Evolutionary conservation across 2,888 invertebrate species (phyloP), one percentile per base, ranked within the genome.

Genomic region (Hypsopygia costalis): DNA sequence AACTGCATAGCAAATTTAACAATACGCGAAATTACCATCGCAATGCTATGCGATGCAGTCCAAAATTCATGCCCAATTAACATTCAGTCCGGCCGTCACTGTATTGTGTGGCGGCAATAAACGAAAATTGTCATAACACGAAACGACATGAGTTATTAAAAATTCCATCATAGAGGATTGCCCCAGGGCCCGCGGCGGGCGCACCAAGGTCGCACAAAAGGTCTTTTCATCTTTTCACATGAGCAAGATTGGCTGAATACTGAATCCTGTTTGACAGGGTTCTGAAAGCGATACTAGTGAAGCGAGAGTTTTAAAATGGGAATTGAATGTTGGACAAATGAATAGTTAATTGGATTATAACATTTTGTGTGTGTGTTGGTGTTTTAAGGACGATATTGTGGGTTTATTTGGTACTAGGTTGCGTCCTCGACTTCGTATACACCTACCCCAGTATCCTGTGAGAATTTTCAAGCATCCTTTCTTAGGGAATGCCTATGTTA

Each of bases 111-210:
- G 51, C 43, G 28, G 57, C 61, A 65, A 68, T 67, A 60, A 55
- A 57, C 53, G 63, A 62, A 68, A 69, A 67, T 58, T 62, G 68
- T 62, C 65, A 67, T 62, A 58, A 61, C 61, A 51, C 49, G 49
- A 49, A 58, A 62, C 60, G 65, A 41, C 49, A 47, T 49, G 49
- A 51, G 52, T 55, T 63, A 71, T 73, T 69, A 68, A 69, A 71
- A 73, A 71, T 71, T 73, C 69, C 69, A 70, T 73, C 63, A 65
- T 49, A 49, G 48, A 43, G 53, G 49, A 61, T 56, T 49, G 60
- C 65, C 55, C 40, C 51, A 41, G 62, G 63, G 25, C n/a, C 6
- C 54, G 40, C 41, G 38, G 37, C 36, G 37, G 40, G 16, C 29
- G 40, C 46, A 51, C 54, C 61, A 65, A 63, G 67, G 62, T 64